A percentile compares a stretch with the other conserved stretches of the same genome.
phyloP scores from a whole-genome alignment of 2,113 vertebrate genomes.

The Microcebus murinus region DNA sequence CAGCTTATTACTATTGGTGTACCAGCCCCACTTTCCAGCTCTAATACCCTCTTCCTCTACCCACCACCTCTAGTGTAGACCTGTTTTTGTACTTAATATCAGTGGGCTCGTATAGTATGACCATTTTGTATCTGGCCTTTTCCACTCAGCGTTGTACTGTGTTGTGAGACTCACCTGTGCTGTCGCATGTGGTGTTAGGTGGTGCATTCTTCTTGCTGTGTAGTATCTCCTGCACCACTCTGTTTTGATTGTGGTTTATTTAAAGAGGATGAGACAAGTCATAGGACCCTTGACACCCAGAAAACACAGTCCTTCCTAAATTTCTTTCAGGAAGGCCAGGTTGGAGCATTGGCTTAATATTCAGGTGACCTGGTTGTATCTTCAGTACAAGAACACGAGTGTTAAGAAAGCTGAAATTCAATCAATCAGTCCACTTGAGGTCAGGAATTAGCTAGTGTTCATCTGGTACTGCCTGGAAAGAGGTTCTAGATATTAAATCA shows the following conservation, averaged over 20 bases:
- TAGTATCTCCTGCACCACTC: not conserved
- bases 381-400: not conserved
- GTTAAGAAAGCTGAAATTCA: not conserved
- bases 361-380: not conserved
- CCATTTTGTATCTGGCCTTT: not conserved
- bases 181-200: not conserved
- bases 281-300: not conserved
- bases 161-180: not conserved
- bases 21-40: not conserved
- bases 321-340: not conserved
- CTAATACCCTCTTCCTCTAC: not conserved
- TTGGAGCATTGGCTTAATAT: not conserved
- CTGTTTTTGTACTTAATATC: not conserved
- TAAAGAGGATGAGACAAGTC: not conserved
- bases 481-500: not conserved
- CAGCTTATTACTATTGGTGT: not conserved
- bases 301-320: not conserved
- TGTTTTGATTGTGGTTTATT: not conserved
- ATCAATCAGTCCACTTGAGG: not conserved
- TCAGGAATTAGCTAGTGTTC: not conserved
- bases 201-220: not conserved
- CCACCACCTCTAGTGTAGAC: too few relatives aligned
- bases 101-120: not conserved
- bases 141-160: not conserved
- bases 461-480: conserved; percentile 13